A percentile compares a stretch with the other conserved stretches of the same genome.
Conservation (phyloP, 2,888 invertebrate species). For the Ectemnius continuus region DNA sequence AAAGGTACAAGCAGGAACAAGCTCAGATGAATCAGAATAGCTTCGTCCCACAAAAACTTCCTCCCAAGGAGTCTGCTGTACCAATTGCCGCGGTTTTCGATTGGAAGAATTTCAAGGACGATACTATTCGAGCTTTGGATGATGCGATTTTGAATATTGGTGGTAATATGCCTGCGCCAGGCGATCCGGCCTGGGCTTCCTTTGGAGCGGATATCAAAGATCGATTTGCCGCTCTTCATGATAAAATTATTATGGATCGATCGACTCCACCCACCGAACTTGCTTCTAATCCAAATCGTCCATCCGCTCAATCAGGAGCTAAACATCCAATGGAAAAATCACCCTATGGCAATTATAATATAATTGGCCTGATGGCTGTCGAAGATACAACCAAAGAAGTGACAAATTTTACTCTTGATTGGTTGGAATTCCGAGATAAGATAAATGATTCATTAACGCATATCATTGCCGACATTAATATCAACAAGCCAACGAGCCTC, state of each 20-base stretch:
- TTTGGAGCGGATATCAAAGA: slow-evolving; percentile 33
- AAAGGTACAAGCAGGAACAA: slow-evolving; percentile 6
- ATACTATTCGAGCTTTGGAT: slow-evolving; percentile 36
- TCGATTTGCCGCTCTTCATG: slow-evolving; percentile 23
- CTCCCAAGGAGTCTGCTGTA: background rate
- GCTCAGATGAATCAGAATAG: slow-evolving; percentile 15
- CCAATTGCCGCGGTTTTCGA: slow-evolving; percentile 36
- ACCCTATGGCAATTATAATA: background rate
- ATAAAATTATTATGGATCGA: slow-evolving; percentile 19
- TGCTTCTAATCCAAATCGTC: background rate
- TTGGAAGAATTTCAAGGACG: slow-evolving; percentile 48
- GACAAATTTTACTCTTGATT: slow-evolving; percentile 41
- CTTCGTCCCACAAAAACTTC: slow-evolving; percentile 1
- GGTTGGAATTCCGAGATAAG: slow-evolving; percentile 44
- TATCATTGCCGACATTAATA: slow-evolving; percentile 43
- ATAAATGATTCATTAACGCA: slow-evolving; percentile 48
- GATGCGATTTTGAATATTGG: slow-evolving; percentile 34
- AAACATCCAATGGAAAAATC: slow-evolving; percentile 38
- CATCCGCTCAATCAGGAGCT: slow-evolving; percentile 27
- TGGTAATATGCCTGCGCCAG: slow-evolving; percentile 43
- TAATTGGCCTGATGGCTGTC: background rate
- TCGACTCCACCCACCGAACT: slow-evolving; percentile 9
- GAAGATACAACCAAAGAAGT: slow-evolving; percentile 22
- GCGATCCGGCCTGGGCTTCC: slow-evolving; percentile 46
- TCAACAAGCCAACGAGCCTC: slow-evolving; percentile 35